Conservation (phyloP, 2,888 invertebrate species). For the Allophyes oxyacanthae region DNA sequence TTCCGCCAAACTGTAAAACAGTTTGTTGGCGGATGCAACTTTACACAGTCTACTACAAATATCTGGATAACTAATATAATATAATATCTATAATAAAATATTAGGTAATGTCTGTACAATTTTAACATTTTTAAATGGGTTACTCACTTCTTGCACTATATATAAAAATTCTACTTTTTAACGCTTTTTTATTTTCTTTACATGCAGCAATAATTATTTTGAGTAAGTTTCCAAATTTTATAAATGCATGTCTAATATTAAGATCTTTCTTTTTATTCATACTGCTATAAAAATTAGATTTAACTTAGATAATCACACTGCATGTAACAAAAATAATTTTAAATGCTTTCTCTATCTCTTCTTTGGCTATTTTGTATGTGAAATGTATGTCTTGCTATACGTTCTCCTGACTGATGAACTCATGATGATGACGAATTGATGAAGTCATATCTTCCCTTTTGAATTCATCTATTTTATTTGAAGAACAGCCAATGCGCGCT, state of each 20-base stretch:
- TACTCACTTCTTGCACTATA: background rate
- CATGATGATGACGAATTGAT: no score
- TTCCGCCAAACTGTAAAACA: no score
- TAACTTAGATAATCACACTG: slow-evolving; percentile 1
- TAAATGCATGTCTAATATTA: slow-evolving; percentile 29
- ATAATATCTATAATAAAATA: no score
- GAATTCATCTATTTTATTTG: no score
- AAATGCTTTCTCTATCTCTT: background rate
- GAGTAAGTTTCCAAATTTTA: slow-evolving; percentile 78
- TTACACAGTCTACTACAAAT: no score
- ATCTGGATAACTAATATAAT: no score
- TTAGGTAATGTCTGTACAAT: no score
- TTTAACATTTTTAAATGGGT: no score
- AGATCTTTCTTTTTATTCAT: background rate
- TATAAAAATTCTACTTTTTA: slow-evolving; percentile 13
- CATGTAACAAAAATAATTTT: slow-evolving; percentile 38
- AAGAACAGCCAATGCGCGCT: no score
- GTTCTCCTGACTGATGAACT: no score
- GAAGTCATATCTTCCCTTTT: no score
- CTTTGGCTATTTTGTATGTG: background rate
- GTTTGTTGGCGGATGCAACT: no score
- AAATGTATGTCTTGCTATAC: background rate
- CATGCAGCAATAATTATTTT: slow-evolving; percentile 86
- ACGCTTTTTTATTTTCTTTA: slow-evolving; percentile 72
- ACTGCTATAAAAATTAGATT: background rate